Evolutionary conservation across 1,140 invertebrate genomes (phyloP), one percentile per base, ranked within the genome.

Genomic region (Holcopasites calliopsidis): DNA sequence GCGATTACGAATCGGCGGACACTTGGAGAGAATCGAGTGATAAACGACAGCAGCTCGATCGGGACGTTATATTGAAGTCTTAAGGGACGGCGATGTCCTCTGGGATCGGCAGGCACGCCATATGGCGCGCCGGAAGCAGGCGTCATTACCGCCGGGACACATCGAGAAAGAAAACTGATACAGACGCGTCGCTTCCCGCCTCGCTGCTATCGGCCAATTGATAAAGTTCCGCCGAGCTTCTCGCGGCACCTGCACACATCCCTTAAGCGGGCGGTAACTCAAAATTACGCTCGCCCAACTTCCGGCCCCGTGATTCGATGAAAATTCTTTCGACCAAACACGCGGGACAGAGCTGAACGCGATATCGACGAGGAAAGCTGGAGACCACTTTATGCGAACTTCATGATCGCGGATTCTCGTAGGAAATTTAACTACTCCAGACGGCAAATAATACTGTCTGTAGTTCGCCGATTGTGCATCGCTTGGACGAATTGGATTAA

Each of bases 61-160:
- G 70, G n/a, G n/a, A 55, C 44, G 49, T 75, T 77, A 80, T 77
- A 83, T 83, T 84, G 81, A 77, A 83, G 83, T 79, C 72, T 84
- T 73, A 70, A 54, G 49, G 58, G 64, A 84, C 47, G 44, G 54
- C 77, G 81, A 71, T 68, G 72, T 69, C 58, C 65, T 54, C 50
- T 78, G 74, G 62, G 49, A 52, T 47, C 55, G 31, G 44, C 76
- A 65, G 55, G 61, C 75, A 26, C n/a, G n/a, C 68, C 82, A 79
- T 83, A 83, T 83, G 80, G 68, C 42, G 79, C 64, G 42, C 69
- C 33, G 52, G 60, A 47, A 82, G 58, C 61, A 75, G 60, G 47
- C 70, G 81, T 77, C 66, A 76, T 83, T 82, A 82, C 64, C 73
- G 70, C 52, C 47, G 70, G 68, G 76, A 82, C 50, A 54, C 70